Evolutionary conservation across 2,888 invertebrate species (phyloP), one percentile per base, ranked within the genome.

Genomic region (Brenthis hecate): DNA sequence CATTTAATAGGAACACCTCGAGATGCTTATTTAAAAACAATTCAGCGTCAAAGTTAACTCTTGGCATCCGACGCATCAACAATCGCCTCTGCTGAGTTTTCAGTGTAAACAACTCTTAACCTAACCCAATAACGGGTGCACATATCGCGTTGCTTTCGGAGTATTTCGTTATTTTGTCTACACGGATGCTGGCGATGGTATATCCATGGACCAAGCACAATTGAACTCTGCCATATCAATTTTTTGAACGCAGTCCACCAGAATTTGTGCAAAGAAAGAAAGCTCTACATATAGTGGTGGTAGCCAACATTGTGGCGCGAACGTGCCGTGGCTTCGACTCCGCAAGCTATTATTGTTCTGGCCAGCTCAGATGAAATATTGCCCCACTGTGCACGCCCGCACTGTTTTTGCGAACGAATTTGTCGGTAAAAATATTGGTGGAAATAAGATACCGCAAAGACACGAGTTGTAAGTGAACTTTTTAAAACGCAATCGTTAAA

Each of bases 131-230:
- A 92, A 90, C 87, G 78, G 81, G 78, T 84, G 84, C 79, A 77
- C 84, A 87, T 88, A 91, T 90, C 89, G 87, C 85, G 83, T 92
- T 89, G 91, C 92, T 89, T 92, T 92, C 92, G 88, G 86, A 81
- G 91, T 92, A 91, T 88, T 91, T 85, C 87, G 84, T 87, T 92
- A 92, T 92, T 92, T 92, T 92, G 92, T 92, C 92, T 92, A 91
- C 92, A 87, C 86, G 90, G 90, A 91, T 90, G 88, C 87, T 86
- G 89, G 85, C 85, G 89, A 89, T 88, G 88, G 86, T 86, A 80
- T 81, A 72, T 80, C 80, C 78, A 79, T 75, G 77, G 76, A 77
- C 90, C 88, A 87, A 75, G 71, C 54, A 69, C 77, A 62, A 63
- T 71, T 78, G 90, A 83, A 63, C 87, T 76, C 70, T 77, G 64